Evolutionary conservation across 2,888 invertebrate species (phyloP).

Genomic region (Drosophila sordidapex): DNA sequence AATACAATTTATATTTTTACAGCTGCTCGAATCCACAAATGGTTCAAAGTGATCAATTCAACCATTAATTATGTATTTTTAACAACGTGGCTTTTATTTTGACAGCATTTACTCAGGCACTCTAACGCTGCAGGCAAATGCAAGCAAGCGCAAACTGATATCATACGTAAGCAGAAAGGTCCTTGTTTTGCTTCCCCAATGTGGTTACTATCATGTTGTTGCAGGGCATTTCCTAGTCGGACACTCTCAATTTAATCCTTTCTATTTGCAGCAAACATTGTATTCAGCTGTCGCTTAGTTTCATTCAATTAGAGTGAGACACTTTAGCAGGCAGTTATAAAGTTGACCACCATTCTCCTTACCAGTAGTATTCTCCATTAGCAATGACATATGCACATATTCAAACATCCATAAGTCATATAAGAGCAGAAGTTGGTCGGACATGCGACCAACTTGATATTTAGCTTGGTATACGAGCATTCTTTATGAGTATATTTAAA

Average conservation of each 20-base stretch:
- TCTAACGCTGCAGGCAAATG: background rate
- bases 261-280: background rate
- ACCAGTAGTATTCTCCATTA: background rate
- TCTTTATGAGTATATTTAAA: background rate
- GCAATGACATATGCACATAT: background rate
- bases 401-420: background rate
- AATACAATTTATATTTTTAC: constrained; percentile 35
- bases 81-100: background rate
- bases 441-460: too few species aligned
- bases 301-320: background rate
- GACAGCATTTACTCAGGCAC: background rate
- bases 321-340: background rate
- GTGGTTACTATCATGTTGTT: background rate
- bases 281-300: background rate
- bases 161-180: background rate
- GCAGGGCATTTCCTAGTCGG: background rate
- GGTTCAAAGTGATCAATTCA: constrained; percentile 19
- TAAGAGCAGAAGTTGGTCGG: too few species aligned
- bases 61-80: constrained; percentile 6
- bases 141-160: background rate
- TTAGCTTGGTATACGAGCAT: background rate
- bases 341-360: background rate
- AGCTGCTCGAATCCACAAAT: constrained; percentile 26
- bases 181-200: background rate
- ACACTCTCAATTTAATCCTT: background rate